A percentile compares a stretch with the other conserved stretches of the same genome.
Evolutionary conservation across 1,140 invertebrate species (phyloP).

Genomic region (Leucophenga varia): DNA sequence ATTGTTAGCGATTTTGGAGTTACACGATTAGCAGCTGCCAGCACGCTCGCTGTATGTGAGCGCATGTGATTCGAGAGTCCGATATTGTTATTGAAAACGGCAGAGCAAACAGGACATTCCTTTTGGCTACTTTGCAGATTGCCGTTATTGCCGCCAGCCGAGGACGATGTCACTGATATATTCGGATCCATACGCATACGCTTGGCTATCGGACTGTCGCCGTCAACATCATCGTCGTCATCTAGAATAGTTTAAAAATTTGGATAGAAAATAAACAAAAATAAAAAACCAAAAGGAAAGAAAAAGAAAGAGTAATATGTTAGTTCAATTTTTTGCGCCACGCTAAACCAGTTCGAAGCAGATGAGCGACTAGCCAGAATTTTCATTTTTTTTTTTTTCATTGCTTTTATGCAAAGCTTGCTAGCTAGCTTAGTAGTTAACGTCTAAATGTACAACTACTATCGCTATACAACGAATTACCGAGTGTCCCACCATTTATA

Average conservation of each 20-base stretch:
- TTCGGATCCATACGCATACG: conserved; percentile 46
- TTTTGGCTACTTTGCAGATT: conserved; percentile 28
- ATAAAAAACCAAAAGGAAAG: conserved; percentile 12
- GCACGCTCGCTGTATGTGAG: conserved; percentile 36
- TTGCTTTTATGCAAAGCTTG: too few species aligned
- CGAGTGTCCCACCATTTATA: conserved; percentile 55
- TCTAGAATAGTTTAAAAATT: conserved; percentile 13
- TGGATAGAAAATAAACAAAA: not conserved
- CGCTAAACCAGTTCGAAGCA: conserved; percentile 5
- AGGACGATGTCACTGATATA: conserved; percentile 15
- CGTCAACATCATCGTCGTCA: conserved; percentile 38
- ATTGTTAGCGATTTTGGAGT: conserved; percentile 45
- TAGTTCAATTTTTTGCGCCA: not conserved
- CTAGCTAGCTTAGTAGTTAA: too few species aligned
- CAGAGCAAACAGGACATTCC: conserved; percentile 51
- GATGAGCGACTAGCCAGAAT: too few species aligned
- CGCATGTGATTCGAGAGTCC: conserved; percentile 55
- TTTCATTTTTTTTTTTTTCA: too few species aligned
- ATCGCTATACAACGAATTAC: conserved; percentile 40
- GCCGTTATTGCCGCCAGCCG: conserved; percentile 13
- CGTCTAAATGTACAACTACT: too few species aligned
- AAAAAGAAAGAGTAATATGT: too few species aligned
- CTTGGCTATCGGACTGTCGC: conserved; percentile 31
- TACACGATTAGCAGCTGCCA: conserved; percentile 40
- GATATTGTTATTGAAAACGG: conserved; percentile 49